Evolutionary conservation across 2,888 invertebrate species (phyloP), one percentile per base, ranked within the genome.

Genomic region (Eristalinus sepulchralis): DNA sequence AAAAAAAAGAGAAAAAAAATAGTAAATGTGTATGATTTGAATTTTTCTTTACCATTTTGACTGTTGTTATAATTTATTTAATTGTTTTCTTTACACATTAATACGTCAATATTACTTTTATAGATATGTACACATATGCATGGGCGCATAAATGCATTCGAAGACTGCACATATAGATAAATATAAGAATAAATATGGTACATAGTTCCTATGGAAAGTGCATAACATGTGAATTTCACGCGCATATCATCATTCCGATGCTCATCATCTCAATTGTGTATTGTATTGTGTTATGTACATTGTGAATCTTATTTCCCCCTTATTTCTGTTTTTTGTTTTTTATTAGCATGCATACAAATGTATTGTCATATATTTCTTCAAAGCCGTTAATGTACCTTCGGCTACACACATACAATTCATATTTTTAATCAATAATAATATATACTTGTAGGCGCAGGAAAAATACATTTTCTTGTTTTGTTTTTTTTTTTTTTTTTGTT

Each of bases 331-430:
- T n/a, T n/a, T n/a, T n/a, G n/a, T n/a, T n/a, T n/a, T n/a, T n/a
- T n/a, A 55, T 73, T 75, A 55, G 60, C 67, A 67, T 57, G 59
- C 77, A 64, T 66, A 78, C 67, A 68, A 64, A 33, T 59, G 79
- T 83, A 83, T 83, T 83, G 83, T 83, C 83, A 83, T 70, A 83
- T 79, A 73, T 70, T 75, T 64, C 57, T 36, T 64, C 59, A 75
- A 75, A 64, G 62, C 11, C 33, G 34, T 27, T 2, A 31, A n/a
- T 34, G 8, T 34, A 31, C 8, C 22, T 10, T 20, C 17, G n/a
- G n/a, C 4, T 47, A 17, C 17, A 47, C 47, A 1, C 13, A 17
- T 17, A 8, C 17, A 47, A 47, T n/a, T n/a, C 47, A 47, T 47
- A 17, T 47, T 47, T n/a, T 17, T 8, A 47, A 57, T 62, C 4